phyloP scores from a whole-genome alignment of 2,888 invertebrate genomes.

The Ochropacha duplaris region DNA sequence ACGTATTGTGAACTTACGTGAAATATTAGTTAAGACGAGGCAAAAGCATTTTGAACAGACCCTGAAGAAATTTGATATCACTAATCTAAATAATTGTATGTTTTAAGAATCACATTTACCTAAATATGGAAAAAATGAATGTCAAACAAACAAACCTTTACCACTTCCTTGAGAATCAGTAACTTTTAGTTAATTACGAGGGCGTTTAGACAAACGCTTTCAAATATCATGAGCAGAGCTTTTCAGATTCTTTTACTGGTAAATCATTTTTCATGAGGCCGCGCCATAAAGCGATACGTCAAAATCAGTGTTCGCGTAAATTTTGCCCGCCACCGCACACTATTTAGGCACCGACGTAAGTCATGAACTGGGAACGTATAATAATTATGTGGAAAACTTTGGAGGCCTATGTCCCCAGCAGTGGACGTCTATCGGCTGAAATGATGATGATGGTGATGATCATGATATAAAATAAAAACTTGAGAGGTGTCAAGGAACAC shows the following conservation, averaged over 20 bases:
- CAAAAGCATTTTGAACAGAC: too few species aligned
- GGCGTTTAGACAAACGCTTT: constrained; percentile 34
- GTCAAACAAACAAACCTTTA: not conserved
- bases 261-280: constrained; percentile 63
- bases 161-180: constrained; percentile 11
- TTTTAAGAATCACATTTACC: too few species aligned
- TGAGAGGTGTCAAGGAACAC: too few species aligned
- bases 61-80: too few species aligned
- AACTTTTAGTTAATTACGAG: constrained; percentile 10
- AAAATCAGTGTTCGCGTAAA: constrained; percentile 75
- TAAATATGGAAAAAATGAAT: too few species aligned
- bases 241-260: constrained; percentile 33
- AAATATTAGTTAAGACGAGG: too few species aligned
- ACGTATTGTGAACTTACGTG: too few species aligned
- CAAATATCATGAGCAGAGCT: constrained; percentile 45
- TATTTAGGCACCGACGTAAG: constrained; percentile 30
- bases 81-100: too few species aligned
- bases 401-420: too few species aligned
- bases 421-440: too few species aligned
- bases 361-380: constrained; percentile 21
- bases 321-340: constrained; percentile 55
- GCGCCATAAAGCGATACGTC: constrained; percentile 68
- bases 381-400: not conserved
- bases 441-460: too few species aligned
- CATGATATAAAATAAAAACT: too few species aligned